Percentiles rank a stretch among this genome's conserved stretches.
These are phyloP conservation scores for Willisornis vidua DNA, from an alignment of 2,113 vertebrate genomes.

Conservation along the genomic window DNA sequence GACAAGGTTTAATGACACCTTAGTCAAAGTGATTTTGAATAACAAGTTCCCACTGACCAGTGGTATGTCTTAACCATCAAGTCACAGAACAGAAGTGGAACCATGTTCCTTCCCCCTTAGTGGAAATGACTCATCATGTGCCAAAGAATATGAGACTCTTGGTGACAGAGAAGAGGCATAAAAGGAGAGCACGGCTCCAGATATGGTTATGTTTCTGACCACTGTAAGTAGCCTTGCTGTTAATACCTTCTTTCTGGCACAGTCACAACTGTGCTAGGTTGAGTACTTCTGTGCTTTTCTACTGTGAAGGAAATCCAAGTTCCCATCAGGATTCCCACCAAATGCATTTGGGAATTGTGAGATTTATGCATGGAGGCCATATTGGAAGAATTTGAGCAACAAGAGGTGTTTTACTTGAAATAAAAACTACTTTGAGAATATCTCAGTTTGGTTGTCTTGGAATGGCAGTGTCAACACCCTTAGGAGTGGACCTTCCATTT, in stretches of 20 bases:
- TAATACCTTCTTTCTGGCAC: background rate
- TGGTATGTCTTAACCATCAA: background rate
- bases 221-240: background rate
- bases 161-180: background rate
- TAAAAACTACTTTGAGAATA: background rate
- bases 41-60: background rate
- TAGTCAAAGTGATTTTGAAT: background rate
- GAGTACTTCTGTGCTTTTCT: background rate
- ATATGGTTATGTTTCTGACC: background rate
- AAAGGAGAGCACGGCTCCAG: background rate
- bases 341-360: background rate
- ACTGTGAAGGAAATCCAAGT: background rate
- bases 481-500: background rate
- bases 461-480: background rate
- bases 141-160: background rate
- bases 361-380: background rate
- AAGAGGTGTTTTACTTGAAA: background rate
- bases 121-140: background rate
- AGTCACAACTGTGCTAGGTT: background rate
- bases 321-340: background rate
- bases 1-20: background rate
- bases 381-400: background rate
- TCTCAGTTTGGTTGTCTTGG: background rate
- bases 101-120: background rate
- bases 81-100: background rate